These are phyloP conservation scores for Caenorhabditis sinica DNA, from an alignment of 2,888 invertebrate species.

Conservation along the genomic window DNA sequence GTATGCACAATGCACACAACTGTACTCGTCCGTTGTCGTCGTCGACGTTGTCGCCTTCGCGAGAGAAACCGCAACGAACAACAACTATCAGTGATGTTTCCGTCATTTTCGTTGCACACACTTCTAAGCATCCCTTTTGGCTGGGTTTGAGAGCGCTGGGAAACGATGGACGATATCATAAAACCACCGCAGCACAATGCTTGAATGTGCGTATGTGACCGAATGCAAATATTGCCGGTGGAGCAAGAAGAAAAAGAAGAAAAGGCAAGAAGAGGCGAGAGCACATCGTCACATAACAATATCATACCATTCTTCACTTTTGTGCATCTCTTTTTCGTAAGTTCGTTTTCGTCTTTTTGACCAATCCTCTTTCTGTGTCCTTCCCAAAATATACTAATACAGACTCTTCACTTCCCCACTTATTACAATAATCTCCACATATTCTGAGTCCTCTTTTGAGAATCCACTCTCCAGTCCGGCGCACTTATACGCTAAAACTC, in stretches of 20 bases:
- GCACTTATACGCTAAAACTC: conserved; percentile 49
- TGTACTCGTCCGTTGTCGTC: conserved; percentile 48
- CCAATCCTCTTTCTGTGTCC: background rate
- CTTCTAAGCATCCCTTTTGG: conserved; percentile 45
- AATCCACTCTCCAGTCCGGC: conserved; percentile 16
- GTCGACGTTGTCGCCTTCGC: conserved; percentile 23
- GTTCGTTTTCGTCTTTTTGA: background rate
- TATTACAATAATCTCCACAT: conserved; percentile 22
- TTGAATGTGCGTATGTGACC: conserved; percentile 51
- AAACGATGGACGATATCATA: conserved; percentile 51
- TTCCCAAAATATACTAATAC: background rate
- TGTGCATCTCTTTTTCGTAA: conserved; percentile 12
- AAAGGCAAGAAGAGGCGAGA: conserved; percentile 8
- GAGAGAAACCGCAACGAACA: conserved; percentile 36
- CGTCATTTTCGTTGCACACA: conserved; percentile 26
- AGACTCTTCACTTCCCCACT: conserved; percentile 24
- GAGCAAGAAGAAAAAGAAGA: no score
- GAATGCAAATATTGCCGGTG: conserved; percentile 55
- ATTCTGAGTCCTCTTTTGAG: conserved; percentile 15
- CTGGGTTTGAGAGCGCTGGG: conserved; percentile 6
- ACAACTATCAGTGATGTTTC: conserved; percentile 45
- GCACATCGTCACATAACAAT: conserved; percentile 27
- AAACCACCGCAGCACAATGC: conserved; percentile 58
- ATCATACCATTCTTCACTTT: conserved; percentile 15
- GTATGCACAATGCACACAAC: conserved; percentile 67